Evolutionary conservation across 2,797 vertebrate species (phyloP).

Genomic region (Gouania willdenowi): DNA sequence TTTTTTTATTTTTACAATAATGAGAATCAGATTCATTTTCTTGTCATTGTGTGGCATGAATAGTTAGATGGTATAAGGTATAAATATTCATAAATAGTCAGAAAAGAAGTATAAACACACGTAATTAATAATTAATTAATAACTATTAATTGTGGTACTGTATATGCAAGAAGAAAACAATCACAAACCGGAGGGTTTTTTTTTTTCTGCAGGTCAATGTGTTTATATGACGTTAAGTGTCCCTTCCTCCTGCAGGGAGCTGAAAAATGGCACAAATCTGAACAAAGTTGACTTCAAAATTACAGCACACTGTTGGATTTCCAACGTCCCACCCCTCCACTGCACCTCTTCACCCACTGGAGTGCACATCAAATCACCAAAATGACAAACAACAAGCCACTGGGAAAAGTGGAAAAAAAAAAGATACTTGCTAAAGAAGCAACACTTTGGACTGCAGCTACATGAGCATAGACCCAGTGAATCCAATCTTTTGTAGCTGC

Average conservation of each 20-base stretch:
- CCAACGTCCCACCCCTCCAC: background rate
- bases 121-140: too few relatives aligned
- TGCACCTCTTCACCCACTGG: constrained; percentile 10
- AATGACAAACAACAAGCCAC: constrained; percentile 12
- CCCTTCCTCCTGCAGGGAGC: constrained; percentile 1
- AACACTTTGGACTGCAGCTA: constrained; percentile 6
- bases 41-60: too few relatives aligned
- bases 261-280: constrained; percentile 1
- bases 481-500: constrained; percentile 7
- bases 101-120: too few relatives aligned
- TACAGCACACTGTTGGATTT: constrained; percentile 3
- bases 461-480: background rate
- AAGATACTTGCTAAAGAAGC: constrained; percentile 5
- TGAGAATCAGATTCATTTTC: too few relatives aligned
- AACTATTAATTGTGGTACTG: too few relatives aligned
- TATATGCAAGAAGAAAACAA: too few relatives aligned
- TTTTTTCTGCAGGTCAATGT: too few relatives aligned
- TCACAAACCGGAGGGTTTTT: too few relatives aligned
- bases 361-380: constrained; percentile 4
- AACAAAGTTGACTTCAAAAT: constrained; percentile 27
- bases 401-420: background rate
- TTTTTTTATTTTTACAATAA: too few relatives aligned
- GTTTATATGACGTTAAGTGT: too few relatives aligned
- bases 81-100: too few relatives aligned
- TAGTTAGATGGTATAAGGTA: too few relatives aligned